Evolutionary conservation across 2,113 vertebrate genomes (phyloP).

Genomic region (Kryptolebias marmoratus): DNA sequence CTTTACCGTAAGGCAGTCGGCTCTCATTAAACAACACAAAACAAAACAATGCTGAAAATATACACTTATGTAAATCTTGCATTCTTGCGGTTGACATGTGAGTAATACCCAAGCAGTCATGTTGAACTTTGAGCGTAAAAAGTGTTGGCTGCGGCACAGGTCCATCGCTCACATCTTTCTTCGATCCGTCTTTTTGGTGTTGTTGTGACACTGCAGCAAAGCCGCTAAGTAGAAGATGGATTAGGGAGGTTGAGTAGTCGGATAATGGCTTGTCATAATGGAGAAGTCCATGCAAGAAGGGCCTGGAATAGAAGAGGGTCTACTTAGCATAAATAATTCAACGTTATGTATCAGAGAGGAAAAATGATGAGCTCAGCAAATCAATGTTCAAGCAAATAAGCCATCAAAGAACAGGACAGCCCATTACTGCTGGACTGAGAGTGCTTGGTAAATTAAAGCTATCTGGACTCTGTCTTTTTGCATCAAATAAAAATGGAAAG

Average conservation of each 20-base stretch:
- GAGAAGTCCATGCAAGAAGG: constrained; percentile 64
- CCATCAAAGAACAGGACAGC: constrained; percentile 26
- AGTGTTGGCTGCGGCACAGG: constrained; percentile 13
- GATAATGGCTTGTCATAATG: constrained; percentile 64
- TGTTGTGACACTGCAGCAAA: constrained; percentile 48
- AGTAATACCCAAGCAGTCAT: constrained; percentile 18
- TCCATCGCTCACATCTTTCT: constrained; percentile 53
- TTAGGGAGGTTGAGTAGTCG: constrained; percentile 37
- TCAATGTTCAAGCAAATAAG: constrained; percentile 64
- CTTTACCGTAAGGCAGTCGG: neutral
- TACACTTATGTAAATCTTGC: constrained; percentile 6
- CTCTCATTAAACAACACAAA: neutral
- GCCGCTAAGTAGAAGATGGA: constrained; percentile 50
- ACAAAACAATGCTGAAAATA: neutral
- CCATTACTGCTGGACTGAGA: constrained; percentile 15
- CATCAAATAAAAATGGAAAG: constrained; percentile 3
- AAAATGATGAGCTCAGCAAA: constrained; percentile 71
- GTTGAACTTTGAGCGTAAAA: constrained; percentile 25
- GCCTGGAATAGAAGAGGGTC: constrained; percentile 58
- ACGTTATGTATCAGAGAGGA: constrained; percentile 74
- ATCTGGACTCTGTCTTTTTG: constrained; percentile 13
- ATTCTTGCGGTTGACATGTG: constrained; percentile 15
- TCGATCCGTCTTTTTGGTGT: constrained; percentile 35
- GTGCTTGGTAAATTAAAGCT: constrained; percentile 12
- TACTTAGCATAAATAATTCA: constrained; percentile 83